These are phyloP conservation scores for Albula glossodonta DNA, from an alignment of 2,113 vertebrate species.

Conservation along the genomic window DNA sequence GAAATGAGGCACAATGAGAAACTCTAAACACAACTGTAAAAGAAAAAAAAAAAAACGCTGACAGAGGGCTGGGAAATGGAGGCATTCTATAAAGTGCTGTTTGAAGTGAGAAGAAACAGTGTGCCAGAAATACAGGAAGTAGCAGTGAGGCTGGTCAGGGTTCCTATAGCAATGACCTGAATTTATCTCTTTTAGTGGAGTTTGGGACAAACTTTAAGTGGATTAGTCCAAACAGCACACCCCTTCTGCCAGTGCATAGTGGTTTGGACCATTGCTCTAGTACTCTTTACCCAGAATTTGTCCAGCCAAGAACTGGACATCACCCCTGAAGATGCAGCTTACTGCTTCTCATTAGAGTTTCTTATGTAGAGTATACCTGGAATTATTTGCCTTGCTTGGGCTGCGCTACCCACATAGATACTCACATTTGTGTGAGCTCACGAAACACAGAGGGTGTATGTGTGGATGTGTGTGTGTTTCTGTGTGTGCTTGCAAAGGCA, in stretches of 20 bases:
- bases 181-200: background rate
- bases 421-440: background rate
- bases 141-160: background rate
- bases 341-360: background rate
- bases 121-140: background rate
- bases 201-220: background rate
- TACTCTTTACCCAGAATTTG: background rate
- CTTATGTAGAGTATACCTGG: conserved; percentile 2
- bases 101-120: background rate
- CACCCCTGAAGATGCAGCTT: background rate
- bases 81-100: background rate
- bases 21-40: background rate
- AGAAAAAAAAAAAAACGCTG: background rate
- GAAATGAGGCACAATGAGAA: conserved; percentile 3
- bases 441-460: background rate
- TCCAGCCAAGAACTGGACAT: background rate
- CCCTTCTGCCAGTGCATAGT: background rate
- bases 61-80: background rate
- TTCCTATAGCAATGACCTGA: background rate
- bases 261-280: background rate
- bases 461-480: background rate
- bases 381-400: background rate
- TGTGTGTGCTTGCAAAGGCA: background rate
- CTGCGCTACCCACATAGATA: background rate
- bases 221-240: background rate